Evolutionary conservation across 1,140 invertebrate genomes (phyloP).

Genomic region (Pseudomyrmex gracilis): DNA sequence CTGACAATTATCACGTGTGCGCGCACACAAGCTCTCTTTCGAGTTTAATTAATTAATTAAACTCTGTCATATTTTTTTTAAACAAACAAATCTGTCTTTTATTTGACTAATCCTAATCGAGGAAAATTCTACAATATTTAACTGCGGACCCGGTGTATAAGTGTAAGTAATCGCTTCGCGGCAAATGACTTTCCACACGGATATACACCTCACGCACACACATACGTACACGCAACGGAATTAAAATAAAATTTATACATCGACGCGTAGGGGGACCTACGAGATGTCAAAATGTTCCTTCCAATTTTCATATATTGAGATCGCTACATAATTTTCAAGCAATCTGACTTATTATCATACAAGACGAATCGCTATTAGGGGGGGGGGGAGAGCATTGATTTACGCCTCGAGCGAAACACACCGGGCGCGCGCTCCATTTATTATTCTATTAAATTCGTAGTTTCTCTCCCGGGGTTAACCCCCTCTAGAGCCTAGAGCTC

Average conservation of each 20-base stretch:
- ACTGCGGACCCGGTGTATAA: too few relatives aligned
- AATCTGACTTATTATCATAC: slow-evolving; percentile 29
- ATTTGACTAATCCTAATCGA: too few relatives aligned
- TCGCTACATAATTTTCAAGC: slow-evolving; percentile 6
- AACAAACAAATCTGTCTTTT: too few relatives aligned
- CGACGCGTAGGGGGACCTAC: too few relatives aligned
- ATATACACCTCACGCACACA: too few relatives aligned
- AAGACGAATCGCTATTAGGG: slow-evolving; percentile 21
- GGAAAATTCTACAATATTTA: too few relatives aligned
- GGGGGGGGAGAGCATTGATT: slow-evolving; percentile 46
- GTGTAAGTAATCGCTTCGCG: too few relatives aligned
- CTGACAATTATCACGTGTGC: too few relatives aligned
- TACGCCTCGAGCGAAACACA: slow-evolving; percentile 19
- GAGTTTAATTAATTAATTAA: too few relatives aligned
- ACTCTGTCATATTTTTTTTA: too few relatives aligned
- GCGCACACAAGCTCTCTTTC: too few relatives aligned
- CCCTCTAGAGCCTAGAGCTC: slow-evolving; percentile 64
- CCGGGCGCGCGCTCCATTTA: slow-evolving; percentile 73
- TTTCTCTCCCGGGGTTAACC: slow-evolving; percentile 67
- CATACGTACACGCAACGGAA: not conserved
- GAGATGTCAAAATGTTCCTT: not conserved
- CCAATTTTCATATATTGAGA: not conserved
- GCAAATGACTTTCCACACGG: too few relatives aligned
- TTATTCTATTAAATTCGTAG: slow-evolving; percentile 83
- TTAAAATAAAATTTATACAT: not conserved